Conservation (phyloP, 2,113 vertebrate genomes). For the Dromaius novaehollandiae region DNA sequence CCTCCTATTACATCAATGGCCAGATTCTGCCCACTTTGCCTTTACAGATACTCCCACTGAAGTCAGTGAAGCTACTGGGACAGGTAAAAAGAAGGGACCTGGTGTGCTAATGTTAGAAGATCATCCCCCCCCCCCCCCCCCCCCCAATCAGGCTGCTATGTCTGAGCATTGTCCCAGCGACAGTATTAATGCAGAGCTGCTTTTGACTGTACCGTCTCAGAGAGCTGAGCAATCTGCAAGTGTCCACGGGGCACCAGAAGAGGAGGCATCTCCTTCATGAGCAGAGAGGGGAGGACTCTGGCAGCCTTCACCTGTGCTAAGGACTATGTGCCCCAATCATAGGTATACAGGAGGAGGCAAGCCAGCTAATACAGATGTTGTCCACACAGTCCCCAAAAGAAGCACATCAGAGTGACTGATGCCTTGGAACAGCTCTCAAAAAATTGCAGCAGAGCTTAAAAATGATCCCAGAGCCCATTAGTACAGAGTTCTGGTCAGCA, state of each 20-base stretch:
- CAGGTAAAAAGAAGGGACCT: not conserved
- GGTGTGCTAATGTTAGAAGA: not conserved
- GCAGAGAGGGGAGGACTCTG: not conserved
- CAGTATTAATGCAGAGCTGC: not conserved
- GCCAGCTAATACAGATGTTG: not conserved
- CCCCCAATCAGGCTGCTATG: fast-evolving
- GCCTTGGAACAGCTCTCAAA: not conserved
- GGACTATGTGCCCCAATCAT: not conserved
- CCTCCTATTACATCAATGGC: not conserved
- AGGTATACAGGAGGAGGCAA: not conserved
- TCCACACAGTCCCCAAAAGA: not conserved
- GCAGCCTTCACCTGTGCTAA: not conserved
- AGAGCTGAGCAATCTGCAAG: fast-evolving
- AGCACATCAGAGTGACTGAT: fast-evolving
- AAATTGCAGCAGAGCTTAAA: not conserved
- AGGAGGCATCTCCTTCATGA: not conserved
- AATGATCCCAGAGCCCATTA: fast-evolving
- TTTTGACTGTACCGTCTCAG: not conserved
- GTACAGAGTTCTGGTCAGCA: not conserved
- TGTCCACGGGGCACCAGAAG: not conserved
- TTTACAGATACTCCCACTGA: not conserved
- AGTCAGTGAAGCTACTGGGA: not conserved
- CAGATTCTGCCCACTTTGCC: not conserved
- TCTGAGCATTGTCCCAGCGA: not conserved
- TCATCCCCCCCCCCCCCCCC: not conserved